These are phyloP conservation scores for Cydia amplana DNA, from an alignment of 1,140 invertebrate genomes.

Conservation along the genomic window DNA sequence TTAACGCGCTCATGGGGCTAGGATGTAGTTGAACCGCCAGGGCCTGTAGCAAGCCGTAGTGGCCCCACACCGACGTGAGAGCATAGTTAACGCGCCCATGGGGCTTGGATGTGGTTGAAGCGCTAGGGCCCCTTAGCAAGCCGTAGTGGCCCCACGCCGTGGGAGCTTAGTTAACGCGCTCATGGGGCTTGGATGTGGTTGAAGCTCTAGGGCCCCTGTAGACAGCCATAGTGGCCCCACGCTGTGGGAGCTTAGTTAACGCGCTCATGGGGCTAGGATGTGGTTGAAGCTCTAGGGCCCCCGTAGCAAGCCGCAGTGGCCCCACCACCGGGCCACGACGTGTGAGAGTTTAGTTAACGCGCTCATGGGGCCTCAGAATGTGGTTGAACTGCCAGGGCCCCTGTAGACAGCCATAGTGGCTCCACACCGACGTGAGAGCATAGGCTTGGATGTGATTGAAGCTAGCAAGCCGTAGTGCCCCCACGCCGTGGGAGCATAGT, in stretches of 20 bases:
- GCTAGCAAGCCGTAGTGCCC: no score
- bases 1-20: constrained; percentile 46
- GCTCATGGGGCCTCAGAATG: constrained; percentile 49
- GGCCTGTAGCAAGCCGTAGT: constrained; percentile 40
- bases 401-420: constrained; percentile 32
- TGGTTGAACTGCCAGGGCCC: constrained; percentile 49
- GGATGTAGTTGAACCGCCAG: constrained; percentile 47
- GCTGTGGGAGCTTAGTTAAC: constrained; percentile 47
- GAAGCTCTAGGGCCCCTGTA: constrained; percentile 19
- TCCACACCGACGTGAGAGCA: constrained; percentile 25
- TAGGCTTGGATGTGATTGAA: no score
- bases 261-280: constrained; percentile 44
- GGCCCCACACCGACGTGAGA: constrained; percentile 38
- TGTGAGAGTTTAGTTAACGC: constrained; percentile 48
- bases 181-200: constrained; percentile 37
- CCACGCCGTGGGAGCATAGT: no score
- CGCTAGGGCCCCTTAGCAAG: not conserved
- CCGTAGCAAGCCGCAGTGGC: not conserved
- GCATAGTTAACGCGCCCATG: constrained; percentile 46
- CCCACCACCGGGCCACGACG: constrained; percentile 22
- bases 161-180: constrained; percentile 44
- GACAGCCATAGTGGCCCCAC: no score
- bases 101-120: constrained; percentile 35
- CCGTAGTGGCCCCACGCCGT: constrained; percentile 28
- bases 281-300: constrained; percentile 22